Conservation (phyloP, 2,888 invertebrate genomes). For the Ochropacha duplaris region DNA sequence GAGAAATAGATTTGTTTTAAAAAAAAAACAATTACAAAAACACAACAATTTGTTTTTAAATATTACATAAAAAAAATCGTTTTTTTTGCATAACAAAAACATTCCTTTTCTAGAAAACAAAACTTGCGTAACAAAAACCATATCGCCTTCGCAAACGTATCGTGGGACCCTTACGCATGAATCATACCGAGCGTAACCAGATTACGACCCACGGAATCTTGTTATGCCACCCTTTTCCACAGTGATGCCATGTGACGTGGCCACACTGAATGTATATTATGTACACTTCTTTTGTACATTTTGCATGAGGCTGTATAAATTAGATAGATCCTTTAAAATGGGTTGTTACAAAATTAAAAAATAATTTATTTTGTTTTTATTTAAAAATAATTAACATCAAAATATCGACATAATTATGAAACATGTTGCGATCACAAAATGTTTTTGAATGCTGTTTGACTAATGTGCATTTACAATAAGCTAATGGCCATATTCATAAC, state of each 20-base stretch:
- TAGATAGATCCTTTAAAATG: not conserved
- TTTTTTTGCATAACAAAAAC: not conserved
- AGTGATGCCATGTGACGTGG: constrained; percentile 60
- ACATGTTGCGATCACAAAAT: too few relatives aligned
- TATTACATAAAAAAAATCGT: not conserved
- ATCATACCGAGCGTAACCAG: constrained; percentile 71
- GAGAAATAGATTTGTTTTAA: not conserved
- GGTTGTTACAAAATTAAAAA: too few relatives aligned
- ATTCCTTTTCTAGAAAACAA: constrained; percentile 7
- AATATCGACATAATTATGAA: too few relatives aligned
- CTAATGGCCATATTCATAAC: too few relatives aligned
- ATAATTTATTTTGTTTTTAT: too few relatives aligned
- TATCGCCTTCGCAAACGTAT: constrained; percentile 17
- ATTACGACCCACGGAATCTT: constrained; percentile 71
- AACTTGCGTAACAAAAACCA: constrained; percentile 1
- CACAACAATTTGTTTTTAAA: not conserved
- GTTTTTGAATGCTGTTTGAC: too few relatives aligned
- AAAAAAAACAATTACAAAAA: not conserved
- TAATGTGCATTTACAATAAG: too few relatives aligned
- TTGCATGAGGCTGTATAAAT: not conserved
- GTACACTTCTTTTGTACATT: constrained; percentile 47
- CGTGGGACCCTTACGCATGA: constrained; percentile 52
- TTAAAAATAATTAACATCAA: too few relatives aligned
- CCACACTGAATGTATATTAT: constrained; percentile 31
- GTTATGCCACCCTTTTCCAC: constrained; percentile 73